These are phyloP conservation scores for Phyllostomus discolor DNA, from an alignment of 2,113 vertebrate species.

Conservation along the genomic window DNA sequence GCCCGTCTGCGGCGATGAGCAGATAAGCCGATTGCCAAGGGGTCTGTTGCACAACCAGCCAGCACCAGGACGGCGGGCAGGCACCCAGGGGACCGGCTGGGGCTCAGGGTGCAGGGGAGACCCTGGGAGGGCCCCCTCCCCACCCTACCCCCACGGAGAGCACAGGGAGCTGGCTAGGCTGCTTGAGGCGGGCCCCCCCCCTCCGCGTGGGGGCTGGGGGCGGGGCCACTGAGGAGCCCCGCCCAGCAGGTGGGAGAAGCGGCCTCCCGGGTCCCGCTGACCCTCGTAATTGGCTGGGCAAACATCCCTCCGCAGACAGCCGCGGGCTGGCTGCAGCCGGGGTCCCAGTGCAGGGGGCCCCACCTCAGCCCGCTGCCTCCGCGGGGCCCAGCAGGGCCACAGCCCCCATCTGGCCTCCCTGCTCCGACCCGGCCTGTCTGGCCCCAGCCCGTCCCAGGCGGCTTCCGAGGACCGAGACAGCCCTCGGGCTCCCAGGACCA, in stretches of 20 bases:
- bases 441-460: not conserved
- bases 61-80: not conserved
- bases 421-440: not conserved
- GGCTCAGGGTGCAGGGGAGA: not conserved
- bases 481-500: fast-evolving
- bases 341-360: not conserved
- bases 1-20: conserved; percentile 33
- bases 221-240: fast-evolving
- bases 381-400: not conserved
- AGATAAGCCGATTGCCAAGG: conserved; percentile 76
- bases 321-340: not conserved
- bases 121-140: fast-evolving
- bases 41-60: conserved; percentile 47
- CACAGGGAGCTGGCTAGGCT: not conserved
- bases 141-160: fast-evolving
- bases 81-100: not conserved
- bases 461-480: no score
- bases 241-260: not conserved
- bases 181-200: not conserved
- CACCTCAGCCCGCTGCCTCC: not conserved
- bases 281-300: not conserved
- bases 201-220: fast-evolving
- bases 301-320: not conserved
- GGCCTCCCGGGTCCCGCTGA: not conserved
- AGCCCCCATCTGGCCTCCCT: not conserved